phyloP scores from a whole-genome alignment of 2,797 vertebrate genomes.

The Myotis daubentonii region DNA sequence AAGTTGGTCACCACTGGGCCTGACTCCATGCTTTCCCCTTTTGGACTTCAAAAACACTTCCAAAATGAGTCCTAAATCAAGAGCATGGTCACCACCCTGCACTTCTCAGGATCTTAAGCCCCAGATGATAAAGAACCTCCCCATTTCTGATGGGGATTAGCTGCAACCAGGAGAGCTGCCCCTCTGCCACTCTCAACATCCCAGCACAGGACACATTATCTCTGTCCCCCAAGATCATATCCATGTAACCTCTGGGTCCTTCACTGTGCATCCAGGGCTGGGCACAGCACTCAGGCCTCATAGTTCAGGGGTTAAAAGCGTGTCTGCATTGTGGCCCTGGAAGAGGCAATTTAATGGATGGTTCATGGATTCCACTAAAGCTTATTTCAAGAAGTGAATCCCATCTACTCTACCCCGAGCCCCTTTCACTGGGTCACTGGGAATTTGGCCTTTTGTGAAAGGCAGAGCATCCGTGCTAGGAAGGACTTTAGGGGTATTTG shows the following conservation, averaged over 20 bases:
- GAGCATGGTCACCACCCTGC: background rate
- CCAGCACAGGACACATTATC: background rate
- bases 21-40: background rate
- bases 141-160: background rate
- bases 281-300: accelerated
- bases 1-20: background rate
- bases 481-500: background rate
- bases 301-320: background rate
- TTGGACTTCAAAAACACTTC: background rate
- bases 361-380: background rate
- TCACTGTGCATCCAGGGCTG: background rate
- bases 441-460: background rate
- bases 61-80: background rate
- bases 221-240: background rate
- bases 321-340: background rate
- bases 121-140: background rate
- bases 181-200: background rate
- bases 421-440: background rate
- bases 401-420: background rate
- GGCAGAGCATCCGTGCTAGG: background rate
- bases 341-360: background rate
- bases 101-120: background rate
- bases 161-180: background rate
- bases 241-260: background rate
- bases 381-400: background rate